phyloP scores from a whole-genome alignment of 2,797 vertebrate genomes.

The Furcifer pardalis region DNA sequence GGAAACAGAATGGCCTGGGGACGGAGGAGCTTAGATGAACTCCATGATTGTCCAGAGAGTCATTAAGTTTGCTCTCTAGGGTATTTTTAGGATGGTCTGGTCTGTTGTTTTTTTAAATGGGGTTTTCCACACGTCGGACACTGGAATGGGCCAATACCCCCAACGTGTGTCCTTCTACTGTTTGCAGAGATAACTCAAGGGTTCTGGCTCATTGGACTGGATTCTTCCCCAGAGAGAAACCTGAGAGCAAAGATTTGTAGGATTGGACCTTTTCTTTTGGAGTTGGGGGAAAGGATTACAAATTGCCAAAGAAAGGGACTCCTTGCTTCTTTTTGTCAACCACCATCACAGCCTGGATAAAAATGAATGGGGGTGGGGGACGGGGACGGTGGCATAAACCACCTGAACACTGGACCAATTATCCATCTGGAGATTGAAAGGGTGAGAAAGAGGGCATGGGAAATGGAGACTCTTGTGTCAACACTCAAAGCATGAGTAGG shows the following conservation, averaged over 20 bases:
- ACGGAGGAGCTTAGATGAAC: constrained; percentile 44
- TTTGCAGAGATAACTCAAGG: background rate
- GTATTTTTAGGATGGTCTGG: no score
- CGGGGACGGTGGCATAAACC: constrained; percentile 25
- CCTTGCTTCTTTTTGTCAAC: background rate
- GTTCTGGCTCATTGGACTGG: rapidly evolving
- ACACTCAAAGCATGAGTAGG: background rate
- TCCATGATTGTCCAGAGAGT: no score
- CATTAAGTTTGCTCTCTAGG: no score
- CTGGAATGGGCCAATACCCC: no score
- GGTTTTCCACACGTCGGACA: no score
- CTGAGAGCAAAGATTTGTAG: rapidly evolving
- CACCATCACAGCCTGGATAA: background rate
- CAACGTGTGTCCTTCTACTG: no score
- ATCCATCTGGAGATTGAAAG: constrained; percentile 43
- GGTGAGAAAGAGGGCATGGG: background rate
- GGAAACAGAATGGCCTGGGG: constrained; percentile 58
- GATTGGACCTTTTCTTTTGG: no score
- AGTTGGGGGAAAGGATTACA: background rate
- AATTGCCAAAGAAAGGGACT: background rate
- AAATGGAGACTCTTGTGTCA: background rate
- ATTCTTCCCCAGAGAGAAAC: background rate
- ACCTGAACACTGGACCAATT: constrained; percentile 62
- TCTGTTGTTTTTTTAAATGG: no score
- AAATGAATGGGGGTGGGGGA: background rate